Conservation (phyloP, 92 coral and sea anemone species). For the Nematostella vectensis region DNA sequence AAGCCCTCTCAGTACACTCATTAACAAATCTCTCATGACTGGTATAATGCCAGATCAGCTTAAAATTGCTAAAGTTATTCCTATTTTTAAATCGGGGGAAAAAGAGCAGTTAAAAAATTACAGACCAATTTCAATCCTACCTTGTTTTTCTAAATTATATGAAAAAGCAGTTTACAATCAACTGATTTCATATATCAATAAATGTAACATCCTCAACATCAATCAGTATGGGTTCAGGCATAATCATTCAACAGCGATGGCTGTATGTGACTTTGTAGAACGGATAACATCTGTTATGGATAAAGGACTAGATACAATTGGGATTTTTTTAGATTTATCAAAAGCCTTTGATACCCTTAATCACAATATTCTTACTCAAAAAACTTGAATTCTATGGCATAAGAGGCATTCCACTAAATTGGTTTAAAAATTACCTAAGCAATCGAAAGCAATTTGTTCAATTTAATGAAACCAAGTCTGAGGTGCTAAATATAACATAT, state of each 20-base stretch:
- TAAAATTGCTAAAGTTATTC: conserved; percentile 7
- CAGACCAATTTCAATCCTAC: conserved; percentile 24
- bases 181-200: conserved; percentile 3
- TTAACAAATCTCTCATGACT: conserved; percentile 1
- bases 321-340: background rate
- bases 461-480: background rate
- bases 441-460: background rate
- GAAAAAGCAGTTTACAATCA: background rate
- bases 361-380: background rate
- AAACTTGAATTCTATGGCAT: background rate
- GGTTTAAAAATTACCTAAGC: background rate
- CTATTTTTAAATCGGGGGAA: conserved; percentile 8
- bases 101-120: conserved; percentile 9
- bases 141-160: conserved; percentile 10
- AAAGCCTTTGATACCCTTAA: background rate
- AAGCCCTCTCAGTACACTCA: conserved; percentile 1
- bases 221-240: conserved; percentile 3
- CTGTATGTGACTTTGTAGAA: background rate
- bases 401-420: background rate
- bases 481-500: background rate
- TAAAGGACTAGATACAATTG: background rate
- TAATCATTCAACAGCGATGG: background rate
- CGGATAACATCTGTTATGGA: background rate
- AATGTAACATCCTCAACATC: background rate
- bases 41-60: conserved; percentile 3